phyloP scores from a whole-genome alignment of 1,140 invertebrate genomes.

The Drosophila busckii region DNA sequence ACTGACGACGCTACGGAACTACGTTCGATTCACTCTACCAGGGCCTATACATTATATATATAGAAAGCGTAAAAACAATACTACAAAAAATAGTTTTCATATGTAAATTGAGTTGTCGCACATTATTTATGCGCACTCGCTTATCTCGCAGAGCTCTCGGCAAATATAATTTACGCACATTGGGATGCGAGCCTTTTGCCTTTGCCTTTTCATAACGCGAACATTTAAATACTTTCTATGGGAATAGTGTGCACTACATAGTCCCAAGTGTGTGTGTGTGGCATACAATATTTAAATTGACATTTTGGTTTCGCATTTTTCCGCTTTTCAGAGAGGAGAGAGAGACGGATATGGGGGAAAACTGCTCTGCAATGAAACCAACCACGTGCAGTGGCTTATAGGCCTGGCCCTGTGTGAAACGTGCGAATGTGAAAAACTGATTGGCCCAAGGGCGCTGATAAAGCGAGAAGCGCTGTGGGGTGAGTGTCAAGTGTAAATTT shows the following conservation, averaged over 20 bases:
- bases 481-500: conserved; percentile 67
- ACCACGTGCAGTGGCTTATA: conserved; percentile 27
- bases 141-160: conserved; percentile 1
- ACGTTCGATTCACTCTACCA: too few relatives aligned
- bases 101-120: too few relatives aligned
- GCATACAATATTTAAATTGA: conserved; percentile 32
- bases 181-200: too few relatives aligned
- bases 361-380: conserved; percentile 31
- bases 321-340: neutral
- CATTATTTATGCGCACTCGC: conserved; percentile 1
- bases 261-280: too few relatives aligned
- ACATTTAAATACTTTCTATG: too few relatives aligned
- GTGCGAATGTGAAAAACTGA: conserved; percentile 28
- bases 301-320: conserved; percentile 15
- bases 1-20: too few relatives aligned
- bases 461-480: neutral
- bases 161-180: conserved; percentile 10
- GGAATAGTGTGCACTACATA: too few relatives aligned
- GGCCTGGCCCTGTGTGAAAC: conserved; percentile 20
- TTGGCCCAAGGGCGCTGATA: neutral
- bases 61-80: too few relatives aligned
- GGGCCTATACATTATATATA: too few relatives aligned
- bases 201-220: conserved; percentile 4
- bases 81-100: too few relatives aligned
- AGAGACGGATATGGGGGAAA: conserved; percentile 32